Base-by-base conservation (phyloP, 2,888 invertebrate genomes). In the Dasypolia templi region DNA sequence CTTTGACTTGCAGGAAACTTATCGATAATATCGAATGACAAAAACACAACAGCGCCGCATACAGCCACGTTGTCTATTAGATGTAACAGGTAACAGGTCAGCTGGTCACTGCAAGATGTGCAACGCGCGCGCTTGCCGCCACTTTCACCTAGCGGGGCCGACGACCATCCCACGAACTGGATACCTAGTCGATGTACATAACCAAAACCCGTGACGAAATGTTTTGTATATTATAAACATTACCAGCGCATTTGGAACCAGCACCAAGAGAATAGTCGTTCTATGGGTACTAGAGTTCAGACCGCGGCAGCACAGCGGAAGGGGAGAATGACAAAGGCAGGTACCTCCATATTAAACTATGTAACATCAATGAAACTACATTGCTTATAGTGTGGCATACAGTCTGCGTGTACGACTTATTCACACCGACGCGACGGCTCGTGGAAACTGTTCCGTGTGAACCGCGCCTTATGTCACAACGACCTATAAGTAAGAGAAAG, bases 391-490 rank as follows among this genome's bases (percentile, higher is more conserved):
- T 58, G 77, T 11, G 32, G 35, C 65, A 46, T 17, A 58, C 49
- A 32, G 17, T 26, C 29, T 51, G 32, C 66, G 6, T 49, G 46
- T 49, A 14, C 51, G 44, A 22, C n/a, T 26, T 55, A 49, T 12
- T 35, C 56, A 61, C 59, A 42, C 19, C 19, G 32, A 44, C 58
- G 29, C 58, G 29, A 11, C 59, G 51, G n/a, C 55, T 68, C 74
- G 78, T 82, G 84, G 79, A 76, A 83, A 84, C 78, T 61, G 72
- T 73, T 69, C 67, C 87, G 85, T 87, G 87, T 46, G 87, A 84
- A 84, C 78, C 6, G 49, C 55, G 26, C 75, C 71, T 80, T 75
- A 73, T 68, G 62, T 72, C 73, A 72, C 63, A 63, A 63, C 72
- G 51, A 63, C 62, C 62, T 76, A 14, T 62, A 49, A 55, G 32